Base-by-base conservation (phyloP, 2,113 vertebrate genomes). In the Laticauda colubrina region DNA sequence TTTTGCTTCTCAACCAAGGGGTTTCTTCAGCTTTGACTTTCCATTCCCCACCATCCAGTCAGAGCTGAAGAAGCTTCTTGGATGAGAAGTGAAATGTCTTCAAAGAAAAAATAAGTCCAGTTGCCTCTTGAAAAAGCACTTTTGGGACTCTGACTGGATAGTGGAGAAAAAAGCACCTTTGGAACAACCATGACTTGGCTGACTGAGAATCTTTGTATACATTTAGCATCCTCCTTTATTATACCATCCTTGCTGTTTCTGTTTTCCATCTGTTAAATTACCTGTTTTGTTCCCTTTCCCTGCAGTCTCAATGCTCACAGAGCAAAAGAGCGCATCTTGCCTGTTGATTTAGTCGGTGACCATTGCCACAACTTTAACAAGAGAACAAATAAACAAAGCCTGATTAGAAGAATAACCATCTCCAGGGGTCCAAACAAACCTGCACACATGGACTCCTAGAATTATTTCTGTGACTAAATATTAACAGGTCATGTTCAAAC, bases 401-500 rank as follows among this genome's bases (percentile, higher is more conserved):
- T 90, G 92, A 93, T 90, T 93, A 85, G 54, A 93, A 90, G 89
- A 86, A 61, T 14, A 81, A 54, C 54, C 43, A 12, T n/a, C 45
- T 34, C 56, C 75, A 29, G 81, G 92, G 89, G 75, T 45, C 57
- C 81, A 53, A 87, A 48, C 29, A 90, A 90, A 54, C 75, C 81
- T 90, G 81, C 81, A 64, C 56, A 86, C 56, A 87, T 90, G 26
- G 86, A 21, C 87, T 90, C 75, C 81, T 54, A 59, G 86, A 93
- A 87, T 89, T 85, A 93, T 64, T 89, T 85, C 81, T 90, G 88
- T 85, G 89, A 90, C 92, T 93, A 93, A 93, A 86, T 87, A 93
- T 93, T 85, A 93, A 90, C 88, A 93, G 88, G 75, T 54, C 89
- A 1, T 90, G 55, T n/a, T n/a, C 43, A 87, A 43, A 64, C 56